These are phyloP conservation scores for Centrocercus urophasianus DNA, from an alignment of 2,113 vertebrate genomes.

Conservation along the genomic window DNA sequence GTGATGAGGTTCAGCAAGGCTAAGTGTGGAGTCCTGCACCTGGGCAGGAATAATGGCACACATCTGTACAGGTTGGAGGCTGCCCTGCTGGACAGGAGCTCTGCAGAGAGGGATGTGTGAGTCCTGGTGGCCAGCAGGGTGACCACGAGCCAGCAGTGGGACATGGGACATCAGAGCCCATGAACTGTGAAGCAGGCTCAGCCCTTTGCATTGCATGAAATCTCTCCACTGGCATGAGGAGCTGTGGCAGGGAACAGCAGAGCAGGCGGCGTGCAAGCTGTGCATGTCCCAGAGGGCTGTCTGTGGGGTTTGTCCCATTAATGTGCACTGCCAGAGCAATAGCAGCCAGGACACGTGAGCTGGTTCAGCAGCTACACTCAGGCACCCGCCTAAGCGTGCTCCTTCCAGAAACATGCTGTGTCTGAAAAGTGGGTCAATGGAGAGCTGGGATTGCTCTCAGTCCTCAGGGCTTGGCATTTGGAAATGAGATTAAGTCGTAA, in stretches of 20 bases:
- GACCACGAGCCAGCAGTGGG: too few relatives aligned
- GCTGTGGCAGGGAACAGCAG: rapidly evolving
- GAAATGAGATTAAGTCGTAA: slow-evolving; percentile 55
- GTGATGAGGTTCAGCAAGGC: too few relatives aligned
- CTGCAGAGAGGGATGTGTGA: too few relatives aligned
- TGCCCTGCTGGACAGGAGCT: too few relatives aligned
- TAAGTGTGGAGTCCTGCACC: too few relatives aligned
- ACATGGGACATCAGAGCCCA: rapidly evolving
- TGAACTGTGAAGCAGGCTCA: rapidly evolving
- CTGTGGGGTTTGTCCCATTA: neutral
- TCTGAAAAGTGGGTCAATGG: slow-evolving; percentile 52
- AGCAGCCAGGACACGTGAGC: neutral
- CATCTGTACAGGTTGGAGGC: too few relatives aligned
- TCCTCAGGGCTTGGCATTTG: slow-evolving; percentile 36
- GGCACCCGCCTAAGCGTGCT: neutral
- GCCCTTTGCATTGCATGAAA: neutral
- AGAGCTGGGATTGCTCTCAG: slow-evolving; percentile 8
- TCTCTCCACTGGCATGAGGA: rapidly evolving
- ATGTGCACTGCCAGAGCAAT: rapidly evolving
- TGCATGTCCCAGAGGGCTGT: neutral
- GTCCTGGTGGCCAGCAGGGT: neutral
- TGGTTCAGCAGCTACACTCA: neutral
- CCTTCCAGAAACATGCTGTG: neutral
- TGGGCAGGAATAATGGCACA: too few relatives aligned
- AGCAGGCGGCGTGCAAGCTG: rapidly evolving